Base-by-base conservation (phyloP, 2,888 invertebrate species). In the Pachymerium ferrugineum region DNA sequence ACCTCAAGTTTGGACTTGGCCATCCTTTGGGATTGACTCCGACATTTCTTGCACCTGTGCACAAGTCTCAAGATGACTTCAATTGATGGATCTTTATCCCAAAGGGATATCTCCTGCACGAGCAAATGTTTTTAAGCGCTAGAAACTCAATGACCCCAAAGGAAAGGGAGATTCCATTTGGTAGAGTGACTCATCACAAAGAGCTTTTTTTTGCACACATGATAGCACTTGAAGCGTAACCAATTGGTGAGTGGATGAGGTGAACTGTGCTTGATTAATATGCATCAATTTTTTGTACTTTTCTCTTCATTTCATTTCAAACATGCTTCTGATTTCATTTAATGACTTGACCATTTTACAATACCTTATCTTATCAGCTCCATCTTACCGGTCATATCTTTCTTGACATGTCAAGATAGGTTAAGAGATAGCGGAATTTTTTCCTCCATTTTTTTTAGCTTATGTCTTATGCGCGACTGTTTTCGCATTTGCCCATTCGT, bases 191-290 rank as follows among this genome's bases (percentile, higher is more conserved):
- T 62, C 62, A 62, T 62, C 62, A 62, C 62, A 62, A 62, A 62
- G 62, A 62, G n/a, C 62, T 14, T 62, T 62, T 62, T 62, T 62
- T 28, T 62, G 28, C 62, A 62, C 62, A 62, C 62, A 62, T 62
- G 62, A 62, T 62, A 62, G 62, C 62, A 28, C 62, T 62, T 62
- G 62, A 62, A 62, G 62, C 62, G 62, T 62, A 62, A 62, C 62
- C 62, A 62, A 62, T 62, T 62, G 62, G 14, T 25, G 62, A 62
- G 62, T 62, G 62, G 62, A 22, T 28, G 62, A 62, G 62, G 62
- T 62, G 62, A 62, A 62, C 62, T 62, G 8, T 4, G 14, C 62
- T 62, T n/a, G 62, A 62, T 62, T 62, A 62, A 62, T 62, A 62
- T 62, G 62, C 62, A 62, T 28, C 62, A 25, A 62, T 10, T 16